Conservation (phyloP, 2,113 vertebrate species). For the Psittacula cyanocephala region DNA sequence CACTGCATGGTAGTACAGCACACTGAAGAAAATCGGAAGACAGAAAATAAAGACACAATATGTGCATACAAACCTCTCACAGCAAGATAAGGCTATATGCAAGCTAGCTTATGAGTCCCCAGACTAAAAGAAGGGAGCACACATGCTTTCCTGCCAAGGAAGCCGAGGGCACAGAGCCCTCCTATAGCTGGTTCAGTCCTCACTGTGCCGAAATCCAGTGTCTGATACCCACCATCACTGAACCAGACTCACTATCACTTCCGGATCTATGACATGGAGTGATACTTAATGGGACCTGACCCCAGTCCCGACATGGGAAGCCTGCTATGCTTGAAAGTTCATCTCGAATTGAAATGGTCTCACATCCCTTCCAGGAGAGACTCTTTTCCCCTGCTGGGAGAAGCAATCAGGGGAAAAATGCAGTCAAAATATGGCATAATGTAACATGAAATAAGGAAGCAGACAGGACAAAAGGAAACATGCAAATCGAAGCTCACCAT, state of each 20-base stretch:
- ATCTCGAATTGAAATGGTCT: neutral
- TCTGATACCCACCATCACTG: neutral
- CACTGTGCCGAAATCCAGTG: rapidly evolving
- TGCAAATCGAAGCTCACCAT: neutral
- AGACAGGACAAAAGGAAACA: conserved; percentile 47
- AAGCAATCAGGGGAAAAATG: neutral
- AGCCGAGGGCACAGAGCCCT: neutral
- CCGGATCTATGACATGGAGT: neutral
- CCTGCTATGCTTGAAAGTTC: neutral
- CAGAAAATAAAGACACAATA: neutral
- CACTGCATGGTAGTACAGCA: neutral
- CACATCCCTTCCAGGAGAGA: neutral
- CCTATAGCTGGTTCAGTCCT: neutral
- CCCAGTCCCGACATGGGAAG: neutral
- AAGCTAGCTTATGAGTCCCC: neutral
- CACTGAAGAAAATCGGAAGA: neutral
- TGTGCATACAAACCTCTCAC: neutral
- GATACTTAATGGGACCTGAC: neutral
- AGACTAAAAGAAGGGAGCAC: neutral
- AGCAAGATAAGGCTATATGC: neutral
- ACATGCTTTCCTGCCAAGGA: neutral
- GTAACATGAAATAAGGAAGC: conserved; percentile 24
- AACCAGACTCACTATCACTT: neutral
- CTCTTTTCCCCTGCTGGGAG: neutral
- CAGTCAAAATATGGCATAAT: neutral